phyloP scores from a whole-genome alignment of 23 tunicate species.

The Diplosoma virens region DNA sequence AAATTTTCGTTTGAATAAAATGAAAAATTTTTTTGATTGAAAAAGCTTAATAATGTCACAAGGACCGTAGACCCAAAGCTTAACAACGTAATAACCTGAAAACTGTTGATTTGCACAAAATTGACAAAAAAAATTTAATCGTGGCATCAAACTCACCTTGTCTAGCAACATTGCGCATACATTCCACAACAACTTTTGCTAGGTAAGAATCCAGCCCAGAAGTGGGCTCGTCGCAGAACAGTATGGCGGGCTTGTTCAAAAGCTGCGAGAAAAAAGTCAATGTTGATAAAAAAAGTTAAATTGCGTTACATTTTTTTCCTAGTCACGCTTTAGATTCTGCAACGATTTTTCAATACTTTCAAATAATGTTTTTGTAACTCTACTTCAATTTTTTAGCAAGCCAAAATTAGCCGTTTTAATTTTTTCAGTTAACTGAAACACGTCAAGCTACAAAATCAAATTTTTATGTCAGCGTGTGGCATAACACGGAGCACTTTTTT shows the following conservation, averaged over 20 bases:
- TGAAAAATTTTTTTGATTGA: no score
- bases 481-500: no score
- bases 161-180: conserved; percentile 44
- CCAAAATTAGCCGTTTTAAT: no score
- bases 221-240: conserved; percentile 38
- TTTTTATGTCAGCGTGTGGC: no score
- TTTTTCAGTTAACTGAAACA: no score
- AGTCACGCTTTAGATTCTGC: not conserved
- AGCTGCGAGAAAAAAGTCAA: not conserved
- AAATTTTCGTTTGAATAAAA: no score
- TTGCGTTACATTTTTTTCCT: not conserved
- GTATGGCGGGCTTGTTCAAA: conserved; percentile 10
- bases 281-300: not conserved
- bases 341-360: not conserved
- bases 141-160: conserved; percentile 45
- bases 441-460: no score
- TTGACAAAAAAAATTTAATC: not conserved
- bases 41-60: no score
- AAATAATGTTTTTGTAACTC: no score
- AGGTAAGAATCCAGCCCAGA: conserved; percentile 91
- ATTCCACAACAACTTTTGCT: conserved; percentile 68
- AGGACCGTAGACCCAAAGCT: no score
- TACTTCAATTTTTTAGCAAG: no score
- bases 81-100: not conserved
- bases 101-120: not conserved